Evolutionary conservation across 2,888 invertebrate species (phyloP), one percentile per base, ranked within the genome.

Genomic region (Drosophila rubida): DNA sequence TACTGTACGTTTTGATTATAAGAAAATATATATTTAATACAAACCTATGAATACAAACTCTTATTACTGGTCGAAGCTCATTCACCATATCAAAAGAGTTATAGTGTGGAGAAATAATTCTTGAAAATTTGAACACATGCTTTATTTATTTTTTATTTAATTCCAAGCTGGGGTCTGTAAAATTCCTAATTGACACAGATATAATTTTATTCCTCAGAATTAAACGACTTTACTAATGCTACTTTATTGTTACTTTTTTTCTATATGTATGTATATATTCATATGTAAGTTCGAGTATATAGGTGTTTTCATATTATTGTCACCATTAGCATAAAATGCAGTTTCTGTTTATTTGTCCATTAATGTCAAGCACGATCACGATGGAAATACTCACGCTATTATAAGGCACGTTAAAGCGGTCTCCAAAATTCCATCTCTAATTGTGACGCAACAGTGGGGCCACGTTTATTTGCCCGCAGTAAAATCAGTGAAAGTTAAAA

Each of bases 1-100:
- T 80, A 72, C 37, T 54, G 59, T 78, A 76, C 61, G 57, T 80
- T 70, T 83, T 62, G 54, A 67, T 41, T 53, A 6, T 80, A 86
- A 69, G 87, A 59, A 61, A 41, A 42, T 46, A 59, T 48, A 67
- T 46, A 59, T 70, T 62, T 57, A 39, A 46, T 68, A 55, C 35
- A 46, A 46, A 39, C 39, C 11, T 53, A 50, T 14, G 9, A 4
- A 27, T 27, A 25, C 25, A 19, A 16, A 19, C 13, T 8, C 3
- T 4, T 30, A 32, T 58, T 3, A 27, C n/a, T 50, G 49, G 37
- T 14, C 0, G 11, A 8, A 37, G 23, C 7, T 11, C 14, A 22
- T 14, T 0, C 6, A 23, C 6, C 6, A 30, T 30, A 30, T 46
- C 2, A 19, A 16, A 1, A 16, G 7, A 30, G 23, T 37, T 23